phyloP scores from a whole-genome alignment of 2,797 vertebrate species.

The Spea hammondii region DNA sequence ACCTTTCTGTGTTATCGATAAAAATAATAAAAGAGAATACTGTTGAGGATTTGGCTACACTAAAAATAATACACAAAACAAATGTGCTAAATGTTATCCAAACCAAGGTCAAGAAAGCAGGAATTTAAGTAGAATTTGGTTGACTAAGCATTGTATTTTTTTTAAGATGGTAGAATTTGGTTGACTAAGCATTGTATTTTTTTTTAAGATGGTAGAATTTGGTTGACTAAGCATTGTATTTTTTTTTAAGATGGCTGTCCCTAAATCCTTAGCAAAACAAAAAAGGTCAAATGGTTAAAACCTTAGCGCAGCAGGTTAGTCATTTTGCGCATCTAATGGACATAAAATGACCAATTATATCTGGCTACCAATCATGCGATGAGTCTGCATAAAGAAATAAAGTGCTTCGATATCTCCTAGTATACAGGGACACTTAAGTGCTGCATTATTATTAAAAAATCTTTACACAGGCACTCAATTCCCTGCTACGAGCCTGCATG shows the following conservation, averaged over 20 bases:
- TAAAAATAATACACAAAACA: no score
- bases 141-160: no score
- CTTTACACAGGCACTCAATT: conserved; percentile 49
- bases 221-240: no score
- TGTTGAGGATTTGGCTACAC: no score
- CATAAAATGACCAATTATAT: conserved; percentile 47
- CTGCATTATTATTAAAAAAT: conserved; percentile 51
- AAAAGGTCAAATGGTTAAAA: conserved; percentile 37
- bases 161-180: conserved; percentile 40
- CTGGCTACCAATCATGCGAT: conserved; percentile 47
- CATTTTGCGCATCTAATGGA: conserved; percentile 42
- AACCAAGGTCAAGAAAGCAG: neutral
- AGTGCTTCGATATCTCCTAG: conserved; percentile 49
- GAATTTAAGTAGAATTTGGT: neutral
- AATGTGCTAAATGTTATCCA: neutral
- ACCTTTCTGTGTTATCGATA: no score
- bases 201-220: conserved; percentile 13
- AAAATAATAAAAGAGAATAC: no score
- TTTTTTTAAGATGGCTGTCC: conserved; percentile 27
- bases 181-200: no score
- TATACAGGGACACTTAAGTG: conserved; percentile 48
- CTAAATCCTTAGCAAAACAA: conserved; percentile 33
- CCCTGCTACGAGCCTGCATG: conserved; percentile 48
- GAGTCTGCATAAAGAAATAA: conserved; percentile 44
- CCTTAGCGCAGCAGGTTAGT: conserved; percentile 43